Conservation (phyloP, 2,797 vertebrate genomes). For the Coluber constrictor region DNA sequence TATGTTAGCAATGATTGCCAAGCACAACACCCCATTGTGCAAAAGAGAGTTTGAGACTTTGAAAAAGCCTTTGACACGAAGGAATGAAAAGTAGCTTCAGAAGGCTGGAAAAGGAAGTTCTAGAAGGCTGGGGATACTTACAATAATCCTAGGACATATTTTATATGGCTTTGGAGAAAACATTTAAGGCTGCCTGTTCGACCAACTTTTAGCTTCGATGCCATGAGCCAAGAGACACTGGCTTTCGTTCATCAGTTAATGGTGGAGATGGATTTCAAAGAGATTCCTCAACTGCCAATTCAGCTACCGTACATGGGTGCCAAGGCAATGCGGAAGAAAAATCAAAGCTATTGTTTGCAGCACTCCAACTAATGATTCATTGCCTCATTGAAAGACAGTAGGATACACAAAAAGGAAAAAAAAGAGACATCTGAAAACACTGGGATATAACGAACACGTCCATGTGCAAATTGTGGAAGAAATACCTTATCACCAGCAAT, state of each 20-base stretch:
- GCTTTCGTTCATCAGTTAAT: conserved; percentile 3
- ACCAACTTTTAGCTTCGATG: conserved; percentile 13
- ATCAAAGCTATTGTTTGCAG: neutral
- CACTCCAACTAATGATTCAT: conserved; percentile 10
- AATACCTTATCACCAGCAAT: neutral
- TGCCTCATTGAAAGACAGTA: conserved; percentile 9
- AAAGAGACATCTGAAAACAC: conserved; percentile 7
- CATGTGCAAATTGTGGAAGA: neutral
- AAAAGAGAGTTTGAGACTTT: conserved; percentile 18
- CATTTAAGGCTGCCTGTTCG: neutral
- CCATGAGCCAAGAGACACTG: conserved; percentile 1
- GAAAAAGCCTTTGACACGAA: conserved; percentile 22
- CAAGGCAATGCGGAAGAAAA: conserved; percentile 21
- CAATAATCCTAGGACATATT: neutral
- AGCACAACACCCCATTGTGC: fast-evolving
- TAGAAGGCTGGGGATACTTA: neutral
- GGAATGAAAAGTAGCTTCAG: conserved; percentile 3
- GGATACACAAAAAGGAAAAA: conserved; percentile 11
- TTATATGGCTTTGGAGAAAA: conserved; percentile 10
- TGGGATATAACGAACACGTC: neutral
- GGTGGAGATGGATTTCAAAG: conserved; percentile 16
- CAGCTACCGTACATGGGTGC: neutral
- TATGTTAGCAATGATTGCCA: conserved; percentile 9
- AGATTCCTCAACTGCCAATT: conserved; percentile 3
- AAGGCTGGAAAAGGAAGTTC: conserved; percentile 6